Conservation (phyloP, 1,140 invertebrate species). For the Brachionus manjavacas region DNA sequence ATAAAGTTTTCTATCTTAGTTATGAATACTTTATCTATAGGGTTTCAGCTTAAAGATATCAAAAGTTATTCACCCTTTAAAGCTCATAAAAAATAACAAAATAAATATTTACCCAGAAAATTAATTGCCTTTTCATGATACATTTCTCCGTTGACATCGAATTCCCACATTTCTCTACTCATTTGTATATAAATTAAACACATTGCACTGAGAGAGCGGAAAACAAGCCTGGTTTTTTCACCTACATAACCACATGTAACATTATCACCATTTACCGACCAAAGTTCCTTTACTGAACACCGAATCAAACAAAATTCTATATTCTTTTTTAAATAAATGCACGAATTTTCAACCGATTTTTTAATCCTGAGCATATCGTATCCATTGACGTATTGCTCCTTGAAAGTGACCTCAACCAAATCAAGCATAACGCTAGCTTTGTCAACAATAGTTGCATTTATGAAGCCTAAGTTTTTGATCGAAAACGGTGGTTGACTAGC, state of each 20-base stretch:
- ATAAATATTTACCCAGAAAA: slow-evolving; percentile 20
- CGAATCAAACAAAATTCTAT: slow-evolving; percentile 8
- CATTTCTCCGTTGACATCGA: slow-evolving; percentile 93
- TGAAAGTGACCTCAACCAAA: slow-evolving; percentile 91
- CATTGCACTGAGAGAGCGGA: slow-evolving; percentile 90
- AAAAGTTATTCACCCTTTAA: neutral
- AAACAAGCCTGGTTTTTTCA: slow-evolving; percentile 66
- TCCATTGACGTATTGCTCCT: slow-evolving; percentile 92
- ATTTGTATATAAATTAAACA: slow-evolving; percentile 94
- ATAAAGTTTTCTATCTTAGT: too few species aligned
- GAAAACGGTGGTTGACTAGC: slow-evolving; percentile 32
- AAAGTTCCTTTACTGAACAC: neutral
- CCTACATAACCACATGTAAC: slow-evolving; percentile 19
- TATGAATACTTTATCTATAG: too few species aligned
- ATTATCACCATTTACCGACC: neutral
- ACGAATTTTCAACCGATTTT: slow-evolving; percentile 58
- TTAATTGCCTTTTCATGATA: slow-evolving; percentile 77
- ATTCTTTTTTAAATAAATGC: slow-evolving; percentile 29
- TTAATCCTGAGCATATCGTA: slow-evolving; percentile 98
- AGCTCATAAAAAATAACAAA: neutral
- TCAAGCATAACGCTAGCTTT: slow-evolving; percentile 74
- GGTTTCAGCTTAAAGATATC: too few species aligned
- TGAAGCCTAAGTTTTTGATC: neutral
- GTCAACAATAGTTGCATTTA: slow-evolving; percentile 17
- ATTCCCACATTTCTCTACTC: slow-evolving; percentile 99